A percentile compares a stretch with the other conserved stretches of the same genome.
phyloP scores from a whole-genome alignment of 2,888 invertebrate species.

The Ischnura elegans region DNA sequence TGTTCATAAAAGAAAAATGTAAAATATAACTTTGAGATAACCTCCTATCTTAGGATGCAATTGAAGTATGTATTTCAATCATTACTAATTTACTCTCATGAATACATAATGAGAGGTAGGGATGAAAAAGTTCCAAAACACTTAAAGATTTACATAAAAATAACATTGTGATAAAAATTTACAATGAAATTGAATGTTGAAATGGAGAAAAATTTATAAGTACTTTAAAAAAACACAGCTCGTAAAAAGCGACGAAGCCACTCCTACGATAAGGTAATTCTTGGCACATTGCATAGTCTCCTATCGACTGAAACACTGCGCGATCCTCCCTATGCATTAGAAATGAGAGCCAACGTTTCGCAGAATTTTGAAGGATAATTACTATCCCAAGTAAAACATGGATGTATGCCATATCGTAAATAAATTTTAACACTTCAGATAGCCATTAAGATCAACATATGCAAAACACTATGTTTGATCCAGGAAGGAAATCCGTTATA shows the following conservation, averaged over 20 bases:
- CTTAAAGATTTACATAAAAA: too few relatives aligned
- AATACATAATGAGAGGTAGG: too few relatives aligned
- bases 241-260: neutral
- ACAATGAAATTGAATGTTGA: too few relatives aligned
- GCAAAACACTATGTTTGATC: neutral
- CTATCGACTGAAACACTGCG: neutral
- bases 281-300: neutral
- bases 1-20: too few relatives aligned
- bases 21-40: too few relatives aligned
- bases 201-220: too few relatives aligned
- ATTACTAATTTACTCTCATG: too few relatives aligned
- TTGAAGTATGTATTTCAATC: too few relatives aligned
- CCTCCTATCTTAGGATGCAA: too few relatives aligned
- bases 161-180: too few relatives aligned
- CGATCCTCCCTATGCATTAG: neutral
- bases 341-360: neutral
- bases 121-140: too few relatives aligned
- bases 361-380: neutral
- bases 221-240: too few relatives aligned
- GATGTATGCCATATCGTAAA: neutral
- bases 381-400: neutral
- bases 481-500: neutral
- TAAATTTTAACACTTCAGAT: neutral
- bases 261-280: neutral
- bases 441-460: neutral